Evolutionary conservation across 2,888 invertebrate genomes (phyloP).

Genomic region (Drosophila neonasuta): DNA sequence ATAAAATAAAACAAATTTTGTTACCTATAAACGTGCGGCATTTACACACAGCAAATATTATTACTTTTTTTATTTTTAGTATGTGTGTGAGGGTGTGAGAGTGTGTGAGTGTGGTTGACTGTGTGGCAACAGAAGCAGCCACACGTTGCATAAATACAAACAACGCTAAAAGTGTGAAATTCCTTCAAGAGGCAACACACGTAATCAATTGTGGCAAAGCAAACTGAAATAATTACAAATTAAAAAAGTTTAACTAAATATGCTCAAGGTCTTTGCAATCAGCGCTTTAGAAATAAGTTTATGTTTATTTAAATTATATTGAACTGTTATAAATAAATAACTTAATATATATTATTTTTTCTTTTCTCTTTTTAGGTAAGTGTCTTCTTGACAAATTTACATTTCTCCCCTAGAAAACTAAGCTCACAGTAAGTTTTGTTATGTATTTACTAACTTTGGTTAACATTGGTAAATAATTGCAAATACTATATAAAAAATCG

Average conservation of each 20-base stretch:
- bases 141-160: constrained; percentile 61
- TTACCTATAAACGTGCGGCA: constrained; percentile 70
- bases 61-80: constrained; percentile 24
- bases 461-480: constrained; percentile 7
- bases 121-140: constrained; percentile 34
- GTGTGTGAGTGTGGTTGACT: constrained; percentile 29
- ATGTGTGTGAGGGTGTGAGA: constrained; percentile 11
- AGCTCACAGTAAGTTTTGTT: constrained; percentile 66
- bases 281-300: too few relatives aligned
- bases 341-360: constrained; percentile 5
- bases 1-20: constrained; percentile 66
- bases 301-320: too few relatives aligned
- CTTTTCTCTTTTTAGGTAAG: constrained; percentile 63
- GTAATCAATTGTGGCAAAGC: constrained; percentile 18
- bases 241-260: not conserved
- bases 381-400: constrained; percentile 14
- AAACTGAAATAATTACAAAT: constrained; percentile 16
- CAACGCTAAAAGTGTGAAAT: constrained; percentile 38
- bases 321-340: not conserved
- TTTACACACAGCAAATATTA: constrained; percentile 68
- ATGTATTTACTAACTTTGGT: constrained; percentile 38
- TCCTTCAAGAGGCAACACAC: constrained; percentile 11
- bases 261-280: too few relatives aligned
- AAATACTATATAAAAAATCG: not conserved
- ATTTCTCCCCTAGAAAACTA: constrained; percentile 31